Evolutionary conservation across 2,797 vertebrate genomes (phyloP).

Genomic region (Babyrousa celebensis): DNA sequence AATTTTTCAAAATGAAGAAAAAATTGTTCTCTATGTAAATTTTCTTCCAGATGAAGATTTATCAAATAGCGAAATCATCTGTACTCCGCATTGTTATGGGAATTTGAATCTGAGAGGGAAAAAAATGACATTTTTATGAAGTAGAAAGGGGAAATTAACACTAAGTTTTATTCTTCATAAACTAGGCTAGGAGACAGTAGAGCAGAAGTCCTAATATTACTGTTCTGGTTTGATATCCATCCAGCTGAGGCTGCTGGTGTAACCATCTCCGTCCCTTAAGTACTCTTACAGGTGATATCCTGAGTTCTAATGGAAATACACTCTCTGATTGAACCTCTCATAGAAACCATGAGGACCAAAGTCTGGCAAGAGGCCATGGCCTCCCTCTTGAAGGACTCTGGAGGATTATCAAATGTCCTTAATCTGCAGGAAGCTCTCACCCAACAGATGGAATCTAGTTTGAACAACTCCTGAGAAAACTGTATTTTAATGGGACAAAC

Average conservation of each 20-base stretch:
- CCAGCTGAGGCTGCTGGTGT: neutral
- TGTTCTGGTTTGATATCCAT: neutral
- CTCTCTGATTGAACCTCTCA: neutral
- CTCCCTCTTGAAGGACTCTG: neutral
- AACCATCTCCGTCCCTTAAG: neutral
- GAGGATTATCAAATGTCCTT: neutral
- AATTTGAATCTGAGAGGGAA: neutral
- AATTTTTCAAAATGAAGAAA: neutral
- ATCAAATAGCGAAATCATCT: neutral
- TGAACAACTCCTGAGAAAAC: neutral
- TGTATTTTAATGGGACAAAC: too few species aligned
- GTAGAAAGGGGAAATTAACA: neutral
- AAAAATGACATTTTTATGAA: neutral
- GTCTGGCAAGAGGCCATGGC: neutral
- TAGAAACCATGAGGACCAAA: neutral
- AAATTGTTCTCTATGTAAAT: neutral
- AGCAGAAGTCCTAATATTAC: neutral
- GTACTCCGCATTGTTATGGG: neutral
- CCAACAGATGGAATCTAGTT: neutral
- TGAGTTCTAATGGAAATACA: neutral
- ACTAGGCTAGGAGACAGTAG: neutral
- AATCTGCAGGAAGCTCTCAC: neutral
- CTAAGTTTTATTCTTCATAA: neutral
- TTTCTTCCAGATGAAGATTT: neutral
- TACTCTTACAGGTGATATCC: neutral